Percentiles rank a stretch among this genome's conserved stretches.
Evolutionary conservation across 2,797 vertebrate species (phyloP).

Genomic region (Cyprinella venusta): DNA sequence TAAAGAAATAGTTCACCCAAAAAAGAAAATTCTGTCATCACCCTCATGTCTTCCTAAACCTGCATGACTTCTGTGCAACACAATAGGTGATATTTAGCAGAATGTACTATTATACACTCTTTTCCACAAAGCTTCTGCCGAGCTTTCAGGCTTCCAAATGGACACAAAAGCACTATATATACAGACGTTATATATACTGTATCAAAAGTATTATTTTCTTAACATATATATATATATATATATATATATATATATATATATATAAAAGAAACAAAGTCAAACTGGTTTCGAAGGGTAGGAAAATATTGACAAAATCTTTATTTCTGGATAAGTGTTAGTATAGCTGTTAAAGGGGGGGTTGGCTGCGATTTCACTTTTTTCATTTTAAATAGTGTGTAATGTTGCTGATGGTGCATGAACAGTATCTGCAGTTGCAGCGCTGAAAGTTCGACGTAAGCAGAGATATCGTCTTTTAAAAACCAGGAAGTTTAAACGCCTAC

Average conservation of each 20-base stretch:
- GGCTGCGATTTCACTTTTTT: no score
- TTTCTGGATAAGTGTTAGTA: no score
- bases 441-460: no score
- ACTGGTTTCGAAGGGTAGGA: neutral
- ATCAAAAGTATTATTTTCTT: no score
- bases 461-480: no score
- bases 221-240: neutral
- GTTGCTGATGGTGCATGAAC: no score
- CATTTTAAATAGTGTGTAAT: no score
- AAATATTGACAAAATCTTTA: neutral
- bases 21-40: conserved; percentile 1
- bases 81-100: neutral
- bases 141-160: neutral
- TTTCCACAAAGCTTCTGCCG: neutral
- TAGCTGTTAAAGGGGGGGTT: no score
- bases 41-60: neutral
- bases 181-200: neutral
- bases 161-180: neutral
- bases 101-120: neutral
- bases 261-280: no score
- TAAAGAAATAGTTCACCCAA: conserved; percentile 17
- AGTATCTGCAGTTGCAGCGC: no score
- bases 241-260: no score
- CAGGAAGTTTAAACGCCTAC: no score
- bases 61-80: neutral